phyloP scores from a whole-genome alignment of 2,113 vertebrate genomes.

The Sigmodon hispidus region DNA sequence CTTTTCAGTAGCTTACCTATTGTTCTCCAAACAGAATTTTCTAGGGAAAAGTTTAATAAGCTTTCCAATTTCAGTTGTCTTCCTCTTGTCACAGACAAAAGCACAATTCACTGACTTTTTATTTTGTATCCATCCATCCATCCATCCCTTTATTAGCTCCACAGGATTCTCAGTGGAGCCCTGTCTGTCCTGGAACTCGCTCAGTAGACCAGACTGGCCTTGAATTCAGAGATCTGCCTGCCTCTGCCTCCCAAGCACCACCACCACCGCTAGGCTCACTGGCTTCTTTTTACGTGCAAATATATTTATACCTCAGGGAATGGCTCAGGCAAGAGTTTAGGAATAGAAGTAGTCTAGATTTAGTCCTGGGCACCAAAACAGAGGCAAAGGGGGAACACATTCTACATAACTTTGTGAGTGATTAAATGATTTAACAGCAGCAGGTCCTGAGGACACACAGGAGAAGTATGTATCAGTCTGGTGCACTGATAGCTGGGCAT shows the following conservation, averaged over 20 bases:
- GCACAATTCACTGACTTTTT: neutral
- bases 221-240: no score
- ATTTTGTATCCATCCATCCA: no score
- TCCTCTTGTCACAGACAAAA: neutral
- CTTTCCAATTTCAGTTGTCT: conserved; percentile 16
- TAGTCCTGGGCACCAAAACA: neutral
- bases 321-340: neutral
- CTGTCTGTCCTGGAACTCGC: no score
- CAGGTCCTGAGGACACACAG: neutral
- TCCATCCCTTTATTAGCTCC: no score
- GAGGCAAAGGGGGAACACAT: neutral
- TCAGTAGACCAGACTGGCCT: no score
- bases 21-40: neutral
- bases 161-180: no score
- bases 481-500: no score
- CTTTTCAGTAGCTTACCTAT: neutral
- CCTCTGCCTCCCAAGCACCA: neutral
- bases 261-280: neutral
- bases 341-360: neutral
- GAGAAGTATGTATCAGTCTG: neutral
- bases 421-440: neutral
- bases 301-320: neutral
- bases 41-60: neutral
- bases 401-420: neutral
- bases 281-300: neutral